Percentiles rank a stretch among this genome's conserved stretches.
Conservation (phyloP, 2,888 invertebrate genomes). For the Temnothorax rugatulus region DNA sequence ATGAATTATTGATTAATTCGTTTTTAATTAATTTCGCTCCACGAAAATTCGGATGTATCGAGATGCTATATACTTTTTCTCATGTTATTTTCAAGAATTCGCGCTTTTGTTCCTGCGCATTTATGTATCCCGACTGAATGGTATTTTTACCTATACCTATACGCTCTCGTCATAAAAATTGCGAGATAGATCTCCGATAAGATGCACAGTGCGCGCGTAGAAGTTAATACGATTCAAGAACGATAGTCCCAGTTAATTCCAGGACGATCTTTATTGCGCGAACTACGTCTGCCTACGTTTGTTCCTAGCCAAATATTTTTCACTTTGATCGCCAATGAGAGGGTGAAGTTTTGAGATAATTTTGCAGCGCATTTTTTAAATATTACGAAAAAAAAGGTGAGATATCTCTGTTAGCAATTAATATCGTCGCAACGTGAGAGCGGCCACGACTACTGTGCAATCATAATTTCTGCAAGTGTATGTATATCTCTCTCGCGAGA, state of each 20-base stretch:
- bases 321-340: slow-evolving; percentile 17
- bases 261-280: slow-evolving; percentile 25
- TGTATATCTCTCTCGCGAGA: slow-evolving; percentile 21
- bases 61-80: background rate
- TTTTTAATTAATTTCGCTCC: background rate
- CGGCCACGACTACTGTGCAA: background rate
- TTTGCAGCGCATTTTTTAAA: slow-evolving; percentile 21
- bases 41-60: background rate
- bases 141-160: slow-evolving; percentile 25
- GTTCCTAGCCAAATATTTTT: slow-evolving; percentile 38
- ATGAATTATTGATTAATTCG: background rate
- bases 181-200: slow-evolving; percentile 37
- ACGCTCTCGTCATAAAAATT: slow-evolving; percentile 9
- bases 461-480: slow-evolving; percentile 13
- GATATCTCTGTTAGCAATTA: background rate
- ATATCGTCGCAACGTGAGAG: background rate
- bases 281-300: slow-evolving; percentile 23
- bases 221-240: slow-evolving; percentile 10
- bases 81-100: background rate
- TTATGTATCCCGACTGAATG: slow-evolving; percentile 20
- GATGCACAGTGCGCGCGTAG: background rate
- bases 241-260: slow-evolving; percentile 14
- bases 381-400: background rate
- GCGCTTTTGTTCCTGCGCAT: background rate
- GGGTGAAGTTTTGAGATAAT: slow-evolving; percentile 5